phyloP scores from a whole-genome alignment of 2,113 vertebrate genomes.

The Amazona guildingii region DNA sequence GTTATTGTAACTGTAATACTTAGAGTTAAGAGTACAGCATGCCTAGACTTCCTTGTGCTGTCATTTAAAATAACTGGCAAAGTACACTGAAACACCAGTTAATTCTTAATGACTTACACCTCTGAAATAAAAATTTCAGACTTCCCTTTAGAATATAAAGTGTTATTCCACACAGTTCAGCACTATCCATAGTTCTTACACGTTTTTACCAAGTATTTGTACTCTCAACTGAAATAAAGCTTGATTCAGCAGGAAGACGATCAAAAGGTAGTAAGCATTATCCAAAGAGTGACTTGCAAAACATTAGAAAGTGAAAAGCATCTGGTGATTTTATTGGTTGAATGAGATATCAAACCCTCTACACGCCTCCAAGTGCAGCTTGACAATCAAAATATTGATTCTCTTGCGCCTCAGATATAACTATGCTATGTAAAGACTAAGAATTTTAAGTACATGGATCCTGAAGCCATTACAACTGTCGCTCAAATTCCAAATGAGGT shows the following conservation, averaged over 20 bases:
- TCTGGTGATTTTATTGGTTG: neutral
- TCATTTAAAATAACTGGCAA: neutral
- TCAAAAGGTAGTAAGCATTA: neutral
- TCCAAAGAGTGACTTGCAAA: neutral
- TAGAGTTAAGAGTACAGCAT: neutral
- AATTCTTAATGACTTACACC: neutral
- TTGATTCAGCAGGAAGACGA: neutral
- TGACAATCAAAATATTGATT: neutral
- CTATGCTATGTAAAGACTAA: accelerated
- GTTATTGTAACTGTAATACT: neutral
- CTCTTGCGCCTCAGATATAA: neutral
- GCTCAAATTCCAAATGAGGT: neutral
- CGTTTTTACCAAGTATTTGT: neutral
- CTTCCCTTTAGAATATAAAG: neutral
- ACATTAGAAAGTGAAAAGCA: neutral
- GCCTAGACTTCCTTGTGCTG: neutral
- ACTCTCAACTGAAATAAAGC: neutral
- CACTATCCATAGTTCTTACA: neutral
- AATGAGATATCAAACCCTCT: neutral
- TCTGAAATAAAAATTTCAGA: neutral
- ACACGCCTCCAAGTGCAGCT: accelerated
- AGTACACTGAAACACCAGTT: neutral
- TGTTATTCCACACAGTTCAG: neutral
- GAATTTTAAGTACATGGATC: neutral
- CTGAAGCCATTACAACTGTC: accelerated